Base-by-base conservation (phyloP, 2,797 vertebrate species). In the Acridotheres tristis region DNA sequence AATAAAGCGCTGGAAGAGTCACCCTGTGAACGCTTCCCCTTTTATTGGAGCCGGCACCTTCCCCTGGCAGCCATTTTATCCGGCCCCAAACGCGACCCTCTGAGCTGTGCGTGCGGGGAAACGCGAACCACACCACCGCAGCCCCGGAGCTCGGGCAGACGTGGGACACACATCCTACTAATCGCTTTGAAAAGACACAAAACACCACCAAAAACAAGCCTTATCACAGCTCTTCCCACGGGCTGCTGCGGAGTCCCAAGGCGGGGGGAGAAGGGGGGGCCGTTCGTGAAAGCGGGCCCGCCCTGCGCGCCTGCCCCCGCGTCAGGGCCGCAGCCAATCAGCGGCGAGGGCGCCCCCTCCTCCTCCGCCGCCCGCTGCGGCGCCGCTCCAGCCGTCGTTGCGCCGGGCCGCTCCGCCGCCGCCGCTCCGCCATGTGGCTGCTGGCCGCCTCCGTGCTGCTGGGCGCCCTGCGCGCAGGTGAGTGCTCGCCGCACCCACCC, bases 391-490 rank as follows among this genome's bases (percentile, higher is more conserved):
- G 75, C 51, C 13, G 40, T 30, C 14, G n/a, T 23, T 38, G 34
- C 63, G 43, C 23, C 20, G 23, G 63, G 82, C 66, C 6, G 77
- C 51, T 53, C 58, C 34, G 16, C 23, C 42, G 27, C 15, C 45
- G 78, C 61, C 40, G 71, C 29, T 84, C 81, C 77, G 94, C 89
- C 89, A 98, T 97, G 97, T 96, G 97, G 97, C 89, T 93, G 75
- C 83, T 97, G 90, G 54, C 78, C 51, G 85, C 83, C 47, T 89
- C 93, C 95, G 88, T 96, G 88, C 88, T 97, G 96, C 90, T 97
- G 74, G 65, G 91, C 45, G 94, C 93, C 23, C 74, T 81, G 89
- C 67, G 92, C 62, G 67, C 90, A 82, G 98, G 98, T 98, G 96
- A 97, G 97, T 97, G 13, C 32, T 48, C 50, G 22, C 11, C 21